A percentile compares a stretch with the other conserved stretches of the same genome.
phyloP scores from a whole-genome alignment of 2,113 vertebrate genomes.

The Lucifuga dentata region DNA sequence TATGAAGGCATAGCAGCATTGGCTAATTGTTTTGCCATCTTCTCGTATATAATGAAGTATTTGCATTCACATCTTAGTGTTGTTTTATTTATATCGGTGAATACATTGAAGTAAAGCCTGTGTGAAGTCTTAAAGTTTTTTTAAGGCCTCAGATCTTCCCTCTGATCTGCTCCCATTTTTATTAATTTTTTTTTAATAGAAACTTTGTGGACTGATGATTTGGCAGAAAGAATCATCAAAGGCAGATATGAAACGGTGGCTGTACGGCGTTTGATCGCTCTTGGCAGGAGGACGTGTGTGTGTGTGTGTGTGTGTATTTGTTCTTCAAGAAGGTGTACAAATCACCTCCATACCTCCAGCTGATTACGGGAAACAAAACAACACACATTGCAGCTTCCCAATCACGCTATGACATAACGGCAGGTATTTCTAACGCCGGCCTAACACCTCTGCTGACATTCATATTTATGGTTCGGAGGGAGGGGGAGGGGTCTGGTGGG shows the following conservation, averaged over 20 bases:
- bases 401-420: conserved; percentile 55
- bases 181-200: conserved; percentile 29
- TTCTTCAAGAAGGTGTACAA: conserved; percentile 3
- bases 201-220: conserved; percentile 1
- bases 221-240: conserved; percentile 53
- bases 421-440: conserved; percentile 26
- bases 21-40: neutral
- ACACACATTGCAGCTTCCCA: conserved; percentile 52
- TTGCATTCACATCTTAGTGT: neutral
- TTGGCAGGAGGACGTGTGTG: neutral
- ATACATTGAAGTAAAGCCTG: conserved; percentile 3
- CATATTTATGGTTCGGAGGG: conserved; percentile 48
- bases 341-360: conserved; percentile 21
- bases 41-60: neutral
- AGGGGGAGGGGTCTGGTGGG: neutral
- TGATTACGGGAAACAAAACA: conserved; percentile 26
- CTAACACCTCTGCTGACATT: conserved; percentile 40
- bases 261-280: no score
- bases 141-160: conserved; percentile 50
- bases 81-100: conserved; percentile 11
- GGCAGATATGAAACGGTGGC: conserved; percentile 11
- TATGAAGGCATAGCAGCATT: no score
- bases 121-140: conserved; percentile 13
- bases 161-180: conserved; percentile 50
- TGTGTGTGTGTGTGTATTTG: neutral